Conservation (phyloP, 2,888 invertebrate genomes). For the Xanthorhoe designata region DNA sequence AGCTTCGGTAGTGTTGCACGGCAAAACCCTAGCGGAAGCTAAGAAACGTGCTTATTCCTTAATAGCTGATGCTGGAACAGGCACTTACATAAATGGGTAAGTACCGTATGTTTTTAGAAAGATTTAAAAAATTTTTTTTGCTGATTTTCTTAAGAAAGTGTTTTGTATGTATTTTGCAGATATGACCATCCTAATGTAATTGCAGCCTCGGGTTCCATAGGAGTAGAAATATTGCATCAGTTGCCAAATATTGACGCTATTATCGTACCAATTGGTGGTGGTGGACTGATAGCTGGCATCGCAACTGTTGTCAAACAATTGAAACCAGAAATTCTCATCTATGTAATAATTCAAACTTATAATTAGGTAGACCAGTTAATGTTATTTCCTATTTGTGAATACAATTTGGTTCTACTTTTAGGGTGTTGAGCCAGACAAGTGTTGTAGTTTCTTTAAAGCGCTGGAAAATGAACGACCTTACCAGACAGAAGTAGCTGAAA, state of each 20-base stretch:
- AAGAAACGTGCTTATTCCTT: conserved; percentile 90
- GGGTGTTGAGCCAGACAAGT: conserved; percentile 62
- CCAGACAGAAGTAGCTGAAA: conserved; percentile 41
- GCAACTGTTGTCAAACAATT: conserved; percentile 93
- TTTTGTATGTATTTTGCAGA: conserved; percentile 70
- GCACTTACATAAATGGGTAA: conserved; percentile 94
- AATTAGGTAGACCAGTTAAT: too few relatives aligned
- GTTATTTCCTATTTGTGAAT: neutral
- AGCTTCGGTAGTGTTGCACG: conserved; percentile 92
- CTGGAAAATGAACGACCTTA: conserved; percentile 59
- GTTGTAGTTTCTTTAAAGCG: conserved; percentile 63
- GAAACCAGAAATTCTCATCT: conserved; percentile 90
- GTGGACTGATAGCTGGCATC: conserved; percentile 94
- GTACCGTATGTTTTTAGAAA: conserved; percentile 3
- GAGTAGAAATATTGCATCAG: conserved; percentile 94
- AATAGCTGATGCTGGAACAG: conserved; percentile 86
- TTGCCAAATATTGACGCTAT: conserved; percentile 93
- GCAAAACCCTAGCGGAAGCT: conserved; percentile 91
- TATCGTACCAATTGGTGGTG: conserved; percentile 95
- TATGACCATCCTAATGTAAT: conserved; percentile 97
- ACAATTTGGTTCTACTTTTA: conserved; percentile 37
- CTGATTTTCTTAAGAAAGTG: neutral
- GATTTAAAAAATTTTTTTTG: neutral
- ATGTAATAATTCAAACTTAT: conserved; percentile 84
- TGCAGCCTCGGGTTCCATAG: conserved; percentile 96